Evolutionary conservation across 1,140 invertebrate species (phyloP), one percentile per base, ranked within the genome.

Genomic region (Hormaphis cornu): DNA sequence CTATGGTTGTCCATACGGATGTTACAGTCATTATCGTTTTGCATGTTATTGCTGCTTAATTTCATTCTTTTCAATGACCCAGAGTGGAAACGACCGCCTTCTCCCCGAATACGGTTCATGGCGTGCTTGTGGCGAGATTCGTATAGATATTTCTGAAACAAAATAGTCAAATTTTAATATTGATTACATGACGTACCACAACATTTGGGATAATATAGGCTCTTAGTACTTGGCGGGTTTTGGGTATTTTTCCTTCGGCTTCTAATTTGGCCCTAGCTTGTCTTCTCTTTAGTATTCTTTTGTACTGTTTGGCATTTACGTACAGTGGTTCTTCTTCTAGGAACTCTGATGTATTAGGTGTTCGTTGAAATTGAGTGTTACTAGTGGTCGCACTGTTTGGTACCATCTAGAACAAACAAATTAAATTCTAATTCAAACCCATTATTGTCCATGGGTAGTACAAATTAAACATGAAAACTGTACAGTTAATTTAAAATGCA

Each of bases 301-400:
- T 90, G 78, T 97, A 97, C 76, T 99, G 97, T 77, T 96, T 95
- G n/a, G 95, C 95, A 83, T 98, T 99, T 0, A 99, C 97, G 80
- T 98, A 99, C 8, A 98, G 78, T 2, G 94, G 92, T 76, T 97
- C 93, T 77, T 96, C 93, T 79, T 94, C 90, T 16, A 93, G 81
- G 69, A 92, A 81, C 78, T 90, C 90, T 1, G 86, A 83, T 53
- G 83, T 83, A 69, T 84, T 80, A 70, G 83, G 87, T 66, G 89
- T 83, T 74, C 86, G 78, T 76, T 86, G 85, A 56, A 85, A 83
- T 73, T 84, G 84, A 37, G 75, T 66, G 18, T 24, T 66, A 48
- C 12, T 48, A 20, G 7, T 16, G 30, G 18, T 30, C 1, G 54
- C 33, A 35, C 28, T 50, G 70, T 70, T 72, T 24, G 72, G 69